These are phyloP conservation scores for Cetonia aurata DNA, from an alignment of 2,888 invertebrate species.

Conservation along the genomic window DNA sequence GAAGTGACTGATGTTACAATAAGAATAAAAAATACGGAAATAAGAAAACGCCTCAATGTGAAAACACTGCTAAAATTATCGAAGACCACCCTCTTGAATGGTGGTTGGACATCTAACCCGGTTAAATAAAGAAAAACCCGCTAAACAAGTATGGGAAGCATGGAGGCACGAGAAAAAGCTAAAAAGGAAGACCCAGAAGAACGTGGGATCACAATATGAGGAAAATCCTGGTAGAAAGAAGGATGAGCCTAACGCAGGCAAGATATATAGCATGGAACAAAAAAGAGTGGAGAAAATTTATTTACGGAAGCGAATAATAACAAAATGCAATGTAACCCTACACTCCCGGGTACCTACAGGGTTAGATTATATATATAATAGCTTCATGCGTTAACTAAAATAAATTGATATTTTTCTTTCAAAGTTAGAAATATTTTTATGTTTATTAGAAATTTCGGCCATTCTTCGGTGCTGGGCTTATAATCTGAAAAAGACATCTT, in stretches of 20 bases:
- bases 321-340: too few relatives aligned
- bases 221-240: too few relatives aligned
- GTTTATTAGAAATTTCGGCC: too few relatives aligned
- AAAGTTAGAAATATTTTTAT: too few relatives aligned
- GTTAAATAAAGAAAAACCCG: conserved; percentile 8
- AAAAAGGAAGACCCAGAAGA: background rate
- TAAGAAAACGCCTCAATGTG: conserved; percentile 16
- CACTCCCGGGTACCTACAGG: too few relatives aligned
- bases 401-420: too few relatives aligned
- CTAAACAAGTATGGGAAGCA: too few relatives aligned
- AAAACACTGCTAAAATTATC: background rate
- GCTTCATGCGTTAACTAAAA: too few relatives aligned
- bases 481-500: too few relatives aligned
- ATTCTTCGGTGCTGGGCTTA: too few relatives aligned
- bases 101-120: conserved; percentile 9
- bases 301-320: background rate
- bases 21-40: conserved; percentile 1
- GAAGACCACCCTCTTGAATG: conserved; percentile 2
- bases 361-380: too few relatives aligned
- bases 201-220: too few relatives aligned
- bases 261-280: background rate
- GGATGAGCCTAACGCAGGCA: conserved; percentile 9
- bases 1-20: conserved; percentile 1
- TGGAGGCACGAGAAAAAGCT: background rate
- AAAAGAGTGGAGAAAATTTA: conserved; percentile 19